Percentiles rank a stretch among this genome's conserved stretches.
Conservation (phyloP, 2,888 invertebrate genomes). For the Leptopilina drosophilae region DNA sequence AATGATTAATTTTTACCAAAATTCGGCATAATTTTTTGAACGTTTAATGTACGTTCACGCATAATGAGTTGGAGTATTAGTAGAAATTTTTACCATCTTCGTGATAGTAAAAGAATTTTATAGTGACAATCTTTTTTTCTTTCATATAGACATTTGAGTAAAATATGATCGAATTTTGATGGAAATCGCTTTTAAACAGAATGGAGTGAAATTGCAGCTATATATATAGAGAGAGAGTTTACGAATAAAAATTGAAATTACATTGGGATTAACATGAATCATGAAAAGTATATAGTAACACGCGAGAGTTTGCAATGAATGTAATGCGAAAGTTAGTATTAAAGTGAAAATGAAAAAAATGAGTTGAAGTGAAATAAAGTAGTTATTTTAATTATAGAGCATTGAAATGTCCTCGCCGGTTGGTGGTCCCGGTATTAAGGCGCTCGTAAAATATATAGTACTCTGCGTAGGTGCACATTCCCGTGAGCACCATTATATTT, state of each 20-base stretch:
- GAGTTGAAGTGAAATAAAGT: neutral
- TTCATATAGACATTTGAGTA: too few relatives aligned
- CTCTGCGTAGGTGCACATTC: conserved; percentile 33
- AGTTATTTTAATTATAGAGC: conserved; percentile 36
- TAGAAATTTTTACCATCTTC: too few relatives aligned
- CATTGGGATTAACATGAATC: conserved; percentile 12
- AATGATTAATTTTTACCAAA: too few relatives aligned
- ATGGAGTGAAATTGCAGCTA: too few relatives aligned
- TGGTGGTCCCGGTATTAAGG: conserved; percentile 28
- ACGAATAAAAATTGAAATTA: conserved; percentile 1
- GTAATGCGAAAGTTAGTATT: conserved; percentile 5
- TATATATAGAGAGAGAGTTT: neutral
- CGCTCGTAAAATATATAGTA: conserved; percentile 28
- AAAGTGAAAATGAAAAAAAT: conserved; percentile 21
- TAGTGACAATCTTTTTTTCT: too few relatives aligned
- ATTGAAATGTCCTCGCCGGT: conserved; percentile 26
- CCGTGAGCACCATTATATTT: conserved; percentile 39
- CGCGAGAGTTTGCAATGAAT: neutral
- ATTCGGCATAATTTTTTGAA: too few relatives aligned
- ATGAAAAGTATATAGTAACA: neutral
- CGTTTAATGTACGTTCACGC: too few relatives aligned
- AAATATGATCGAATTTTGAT: too few relatives aligned
- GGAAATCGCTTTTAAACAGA: too few relatives aligned
- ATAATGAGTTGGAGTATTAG: too few relatives aligned
- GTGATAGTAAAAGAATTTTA: too few relatives aligned